Percentiles rank a stretch among this genome's conserved stretches.
Evolutionary conservation across 35 echinoderm and acorn worm species (phyloP).

Genomic region (Heliocidaris erythrogramma): DNA sequence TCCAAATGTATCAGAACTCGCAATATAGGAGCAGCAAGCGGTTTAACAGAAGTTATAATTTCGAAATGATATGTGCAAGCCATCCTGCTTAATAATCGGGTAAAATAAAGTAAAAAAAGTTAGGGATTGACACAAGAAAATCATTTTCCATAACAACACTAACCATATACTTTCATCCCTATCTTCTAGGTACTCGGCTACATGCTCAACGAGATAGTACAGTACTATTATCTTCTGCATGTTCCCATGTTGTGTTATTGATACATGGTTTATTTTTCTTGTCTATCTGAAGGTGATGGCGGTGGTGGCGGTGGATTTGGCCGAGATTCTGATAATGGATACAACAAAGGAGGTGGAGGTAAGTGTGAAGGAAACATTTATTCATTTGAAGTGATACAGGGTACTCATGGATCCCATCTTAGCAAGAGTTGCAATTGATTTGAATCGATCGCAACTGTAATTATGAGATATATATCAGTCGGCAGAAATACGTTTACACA

Average conservation of each 20-base stretch:
- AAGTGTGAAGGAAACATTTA: neutral
- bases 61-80: too few species aligned
- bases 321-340: conserved; percentile 30
- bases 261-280: neutral
- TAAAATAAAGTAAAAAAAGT: too few species aligned
- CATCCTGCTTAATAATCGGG: too few species aligned
- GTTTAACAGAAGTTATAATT: neutral
- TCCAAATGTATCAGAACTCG: neutral
- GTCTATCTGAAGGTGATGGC: neutral
- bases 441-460: too few species aligned
- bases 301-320: conserved; percentile 36
- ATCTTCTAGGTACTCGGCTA: neutral
- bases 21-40: neutral
- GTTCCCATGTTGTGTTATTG: neutral
- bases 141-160: neutral
- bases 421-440: too few species aligned
- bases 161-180: neutral
- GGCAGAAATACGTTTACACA: too few species aligned
- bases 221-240: neutral
- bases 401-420: too few species aligned
- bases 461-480: too few species aligned
- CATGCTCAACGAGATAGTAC: neutral
- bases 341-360: conserved; percentile 28
- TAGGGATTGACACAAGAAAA: too few species aligned
- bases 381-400: too few species aligned